phyloP scores from a whole-genome alignment of 2,113 vertebrate genomes.

The Dendrocopos noguchii region DNA sequence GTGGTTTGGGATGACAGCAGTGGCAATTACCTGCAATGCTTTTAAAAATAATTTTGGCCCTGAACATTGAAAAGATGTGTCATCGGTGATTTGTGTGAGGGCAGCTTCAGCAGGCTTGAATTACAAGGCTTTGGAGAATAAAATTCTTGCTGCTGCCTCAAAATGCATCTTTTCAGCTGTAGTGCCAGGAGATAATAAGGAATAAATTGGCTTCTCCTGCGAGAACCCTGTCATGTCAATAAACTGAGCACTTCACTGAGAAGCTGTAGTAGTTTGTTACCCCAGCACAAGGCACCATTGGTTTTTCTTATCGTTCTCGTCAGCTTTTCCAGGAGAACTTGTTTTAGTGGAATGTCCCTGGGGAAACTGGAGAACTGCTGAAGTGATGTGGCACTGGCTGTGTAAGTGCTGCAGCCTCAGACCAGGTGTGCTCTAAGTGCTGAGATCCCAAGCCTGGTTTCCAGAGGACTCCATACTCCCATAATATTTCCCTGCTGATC shows the following conservation, averaged over 20 bases:
- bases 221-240: neutral
- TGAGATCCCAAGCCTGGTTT: neutral
- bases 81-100: conserved; percentile 18
- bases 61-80: conserved; percentile 59
- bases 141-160: conserved; percentile 16
- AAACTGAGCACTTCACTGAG: neutral
- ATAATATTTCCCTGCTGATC: rapidly evolving
- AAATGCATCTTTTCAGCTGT: neutral
- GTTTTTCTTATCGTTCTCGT: neutral
- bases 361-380: neutral
- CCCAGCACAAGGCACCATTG: neutral
- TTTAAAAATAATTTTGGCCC: conserved; percentile 59
- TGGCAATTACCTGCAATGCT: conserved; percentile 58
- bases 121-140: conserved; percentile 31
- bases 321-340: neutral
- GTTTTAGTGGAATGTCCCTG: neutral
- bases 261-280: neutral
- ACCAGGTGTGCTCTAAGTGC: neutral
- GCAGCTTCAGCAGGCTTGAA: conserved; percentile 33
- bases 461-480: neutral
- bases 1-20: conserved; percentile 50
- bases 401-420: neutral
- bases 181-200: neutral
- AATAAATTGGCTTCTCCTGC: neutral
- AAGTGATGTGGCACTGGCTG: neutral